A percentile compares a stretch with the other conserved stretches of the same genome.
Conservation (phyloP, 2,113 vertebrate species). For the Symphodus melops region DNA sequence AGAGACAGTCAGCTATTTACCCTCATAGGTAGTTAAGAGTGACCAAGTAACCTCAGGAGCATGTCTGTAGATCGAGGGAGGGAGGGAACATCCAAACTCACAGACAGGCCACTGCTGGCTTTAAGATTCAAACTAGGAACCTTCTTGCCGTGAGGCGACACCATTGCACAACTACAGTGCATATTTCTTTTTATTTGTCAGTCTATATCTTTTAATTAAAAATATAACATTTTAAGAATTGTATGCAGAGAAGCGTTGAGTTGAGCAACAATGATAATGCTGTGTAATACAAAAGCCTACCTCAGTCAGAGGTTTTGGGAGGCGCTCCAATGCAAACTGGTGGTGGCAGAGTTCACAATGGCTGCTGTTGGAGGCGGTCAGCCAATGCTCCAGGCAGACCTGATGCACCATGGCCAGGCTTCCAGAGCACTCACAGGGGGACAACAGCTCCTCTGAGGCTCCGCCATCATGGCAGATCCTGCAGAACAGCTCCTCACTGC, state of each 20-base stretch:
- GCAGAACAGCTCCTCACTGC: constrained; percentile 76
- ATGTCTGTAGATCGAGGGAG: too few relatives aligned
- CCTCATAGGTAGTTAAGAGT: too few relatives aligned
- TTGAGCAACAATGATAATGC: background rate
- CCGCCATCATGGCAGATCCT: constrained; percentile 80
- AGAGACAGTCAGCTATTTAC: too few relatives aligned
- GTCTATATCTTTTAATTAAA: too few relatives aligned
- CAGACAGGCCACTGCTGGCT: too few relatives aligned
- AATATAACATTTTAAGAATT: background rate
- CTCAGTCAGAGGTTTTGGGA: constrained; percentile 75
- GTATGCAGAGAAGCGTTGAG: background rate
- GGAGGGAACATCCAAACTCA: too few relatives aligned
- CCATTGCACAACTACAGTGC: too few relatives aligned
- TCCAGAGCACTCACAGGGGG: constrained; percentile 78
- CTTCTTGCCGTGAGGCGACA: too few relatives aligned
- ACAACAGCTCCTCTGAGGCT: constrained; percentile 67
- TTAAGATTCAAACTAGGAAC: too few relatives aligned
- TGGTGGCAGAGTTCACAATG: constrained; percentile 82
- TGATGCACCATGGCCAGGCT: constrained; percentile 78
- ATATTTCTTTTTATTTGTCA: too few relatives aligned
- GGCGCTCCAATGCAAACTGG: constrained; percentile 74
- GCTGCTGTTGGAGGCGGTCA: constrained; percentile 76
- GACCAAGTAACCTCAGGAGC: too few relatives aligned
- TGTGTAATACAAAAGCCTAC: constrained; percentile 39
- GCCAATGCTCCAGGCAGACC: constrained; percentile 80